Evolutionary conservation across 2,113 vertebrate species (phyloP).

Genomic region (Takifugu bimaculatus): DNA sequence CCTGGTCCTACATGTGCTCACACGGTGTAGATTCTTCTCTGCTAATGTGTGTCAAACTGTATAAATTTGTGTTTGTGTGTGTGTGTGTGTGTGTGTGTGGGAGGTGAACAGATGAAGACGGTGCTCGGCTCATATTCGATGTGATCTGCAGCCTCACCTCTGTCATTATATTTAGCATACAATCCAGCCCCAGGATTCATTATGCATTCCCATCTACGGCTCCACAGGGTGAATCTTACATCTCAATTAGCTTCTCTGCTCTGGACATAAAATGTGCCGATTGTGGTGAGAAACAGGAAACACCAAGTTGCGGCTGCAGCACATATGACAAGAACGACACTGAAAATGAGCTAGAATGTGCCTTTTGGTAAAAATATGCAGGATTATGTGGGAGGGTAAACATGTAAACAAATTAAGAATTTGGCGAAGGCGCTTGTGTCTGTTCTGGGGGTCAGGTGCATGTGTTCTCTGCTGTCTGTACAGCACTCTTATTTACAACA

Average conservation of each 20-base stretch:
- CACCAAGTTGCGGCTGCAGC: conserved; percentile 9
- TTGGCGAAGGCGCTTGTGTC: no score
- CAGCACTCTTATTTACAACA: no score
- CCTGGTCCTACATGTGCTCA: conserved; percentile 28
- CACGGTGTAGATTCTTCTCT: conserved; percentile 18
- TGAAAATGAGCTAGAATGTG: no score
- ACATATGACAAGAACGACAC: conserved; percentile 9
- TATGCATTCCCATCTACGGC: conserved; percentile 55
- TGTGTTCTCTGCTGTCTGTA: no score
- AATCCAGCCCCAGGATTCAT: conserved; percentile 58
- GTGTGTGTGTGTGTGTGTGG: conserved; percentile 41
- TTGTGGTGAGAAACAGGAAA: conserved; percentile 40
- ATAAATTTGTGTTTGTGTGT: conserved; percentile 13
- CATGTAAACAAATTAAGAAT: no score
- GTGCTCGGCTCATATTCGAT: conserved; percentile 56
- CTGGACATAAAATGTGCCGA: conserved; percentile 54
- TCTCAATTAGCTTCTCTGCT: conserved; percentile 65
- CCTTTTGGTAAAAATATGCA: no score
- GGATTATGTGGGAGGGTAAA: no score
- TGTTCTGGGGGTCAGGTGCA: no score
- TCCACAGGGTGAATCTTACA: conserved; percentile 58
- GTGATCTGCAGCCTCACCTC: conserved; percentile 61
- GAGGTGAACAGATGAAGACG: conserved; percentile 55
- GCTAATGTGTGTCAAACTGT: conserved; percentile 12
- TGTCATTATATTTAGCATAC: conserved; percentile 70